These are phyloP conservation scores for Ennomos quercinarius DNA, from an alignment of 2,888 invertebrate genomes.

Conservation along the genomic window DNA sequence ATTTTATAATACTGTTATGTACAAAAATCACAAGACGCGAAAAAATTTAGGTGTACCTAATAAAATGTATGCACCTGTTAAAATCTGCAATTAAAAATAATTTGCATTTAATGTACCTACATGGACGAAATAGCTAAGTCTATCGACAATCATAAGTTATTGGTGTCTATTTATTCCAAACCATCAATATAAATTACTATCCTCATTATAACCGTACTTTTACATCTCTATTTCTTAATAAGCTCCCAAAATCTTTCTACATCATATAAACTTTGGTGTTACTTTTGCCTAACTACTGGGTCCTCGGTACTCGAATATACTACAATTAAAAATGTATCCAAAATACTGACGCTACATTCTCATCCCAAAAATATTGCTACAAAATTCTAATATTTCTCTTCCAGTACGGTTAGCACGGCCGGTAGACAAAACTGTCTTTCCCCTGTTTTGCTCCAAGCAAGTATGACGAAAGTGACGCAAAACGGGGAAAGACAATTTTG, in stretches of 20 bases:
- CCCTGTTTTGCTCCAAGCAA: too few relatives aligned
- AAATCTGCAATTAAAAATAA: slow-evolving; percentile 34
- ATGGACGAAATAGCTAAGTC: slow-evolving; percentile 74
- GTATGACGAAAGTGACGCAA: too few relatives aligned
- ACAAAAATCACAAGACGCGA: slow-evolving; percentile 8
- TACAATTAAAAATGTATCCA: slow-evolving; percentile 74
- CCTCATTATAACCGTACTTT: slow-evolving; percentile 23
- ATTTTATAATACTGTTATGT: not conserved
- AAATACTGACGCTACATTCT: slow-evolving; percentile 78
- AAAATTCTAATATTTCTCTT: slow-evolving; percentile 62
- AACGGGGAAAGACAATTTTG: too few relatives aligned
- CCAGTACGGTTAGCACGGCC: too few relatives aligned
- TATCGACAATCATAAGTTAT: slow-evolving; percentile 58
- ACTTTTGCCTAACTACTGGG: slow-evolving; percentile 77
- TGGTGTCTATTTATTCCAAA: slow-evolving; percentile 47
- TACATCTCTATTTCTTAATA: slow-evolving; percentile 60
- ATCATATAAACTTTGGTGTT: slow-evolving; percentile 78
- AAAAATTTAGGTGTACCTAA: slow-evolving; percentile 1
- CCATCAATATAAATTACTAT: slow-evolving; percentile 30
- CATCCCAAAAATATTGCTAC: slow-evolving; percentile 77
- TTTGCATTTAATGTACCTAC: slow-evolving; percentile 43
- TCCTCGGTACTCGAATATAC: slow-evolving; percentile 66
- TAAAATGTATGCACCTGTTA: slow-evolving; percentile 15
- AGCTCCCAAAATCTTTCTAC: slow-evolving; percentile 71
- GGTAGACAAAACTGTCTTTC: too few relatives aligned